A percentile compares a stretch with the other conserved stretches of the same genome.
Evolutionary conservation across 2,113 vertebrate species (phyloP).

Genomic region (Leucosticte australis): DNA sequence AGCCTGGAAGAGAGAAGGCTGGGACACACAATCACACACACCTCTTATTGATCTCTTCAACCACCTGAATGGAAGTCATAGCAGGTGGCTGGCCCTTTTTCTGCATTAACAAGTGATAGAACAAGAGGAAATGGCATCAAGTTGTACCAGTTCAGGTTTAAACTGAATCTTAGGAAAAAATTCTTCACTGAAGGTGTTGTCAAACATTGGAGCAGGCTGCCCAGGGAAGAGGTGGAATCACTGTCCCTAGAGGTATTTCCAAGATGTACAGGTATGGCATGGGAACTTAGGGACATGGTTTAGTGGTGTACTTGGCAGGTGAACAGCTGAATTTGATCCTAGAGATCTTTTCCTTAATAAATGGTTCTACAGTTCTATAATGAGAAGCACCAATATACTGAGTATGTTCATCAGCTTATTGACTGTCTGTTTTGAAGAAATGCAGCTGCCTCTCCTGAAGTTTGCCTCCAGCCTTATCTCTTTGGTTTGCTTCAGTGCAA

Average conservation of each 20-base stretch:
- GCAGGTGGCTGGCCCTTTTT: accelerated
- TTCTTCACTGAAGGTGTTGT: background rate
- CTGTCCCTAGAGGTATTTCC: background rate
- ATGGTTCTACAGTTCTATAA: background rate
- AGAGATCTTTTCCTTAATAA: background rate
- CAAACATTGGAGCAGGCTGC: background rate
- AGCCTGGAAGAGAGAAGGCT: background rate
- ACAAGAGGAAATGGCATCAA: background rate
- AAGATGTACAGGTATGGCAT: background rate
- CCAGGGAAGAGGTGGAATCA: background rate
- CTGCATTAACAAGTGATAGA: background rate
- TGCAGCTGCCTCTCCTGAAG: background rate
- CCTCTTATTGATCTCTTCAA: background rate
- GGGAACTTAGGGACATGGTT: background rate
- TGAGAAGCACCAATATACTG: background rate
- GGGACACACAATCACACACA: too few relatives aligned
- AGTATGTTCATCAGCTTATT: background rate
- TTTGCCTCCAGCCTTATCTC: background rate
- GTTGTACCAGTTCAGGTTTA: background rate
- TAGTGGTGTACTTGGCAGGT: background rate
- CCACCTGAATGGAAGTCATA: background rate
- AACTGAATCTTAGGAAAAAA: background rate
- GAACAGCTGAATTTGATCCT: background rate
- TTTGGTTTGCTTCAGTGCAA: background rate
- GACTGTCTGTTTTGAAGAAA: background rate